Percentiles rank a stretch among this genome's conserved stretches.
Evolutionary conservation across 2,797 vertebrate genomes (phyloP).

Genomic region (Triplophysa yarkandensis): DNA sequence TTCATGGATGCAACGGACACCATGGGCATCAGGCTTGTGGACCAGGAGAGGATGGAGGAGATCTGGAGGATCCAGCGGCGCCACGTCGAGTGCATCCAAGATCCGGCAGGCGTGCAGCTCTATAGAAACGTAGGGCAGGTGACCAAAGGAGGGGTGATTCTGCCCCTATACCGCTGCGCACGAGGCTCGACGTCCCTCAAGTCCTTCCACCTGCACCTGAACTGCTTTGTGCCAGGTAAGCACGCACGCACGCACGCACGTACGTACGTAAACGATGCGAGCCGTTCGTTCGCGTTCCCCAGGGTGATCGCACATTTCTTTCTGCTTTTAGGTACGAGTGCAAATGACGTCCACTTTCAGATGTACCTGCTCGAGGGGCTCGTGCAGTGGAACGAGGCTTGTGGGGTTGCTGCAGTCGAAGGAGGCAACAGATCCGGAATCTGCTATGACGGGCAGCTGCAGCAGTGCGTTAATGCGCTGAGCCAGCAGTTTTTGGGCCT

Average conservation of each 20-base stretch:
- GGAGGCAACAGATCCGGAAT: no score
- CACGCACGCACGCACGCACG: no score
- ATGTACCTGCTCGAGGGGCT: not conserved
- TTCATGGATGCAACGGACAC: conserved; percentile 22
- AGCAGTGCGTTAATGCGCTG: no score
- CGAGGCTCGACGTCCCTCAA: conserved; percentile 33
- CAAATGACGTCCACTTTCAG: not conserved
- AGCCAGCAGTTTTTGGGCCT: no score
- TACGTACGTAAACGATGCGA: not conserved
- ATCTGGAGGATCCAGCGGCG: conserved; percentile 25
- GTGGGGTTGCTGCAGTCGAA: no score
- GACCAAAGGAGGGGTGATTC: conserved; percentile 19
- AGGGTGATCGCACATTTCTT: not conserved
- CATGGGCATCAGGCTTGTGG: conserved; percentile 21
- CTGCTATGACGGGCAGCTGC: no score
- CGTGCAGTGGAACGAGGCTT: not conserved
- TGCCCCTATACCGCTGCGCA: not conserved
- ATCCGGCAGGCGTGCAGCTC: not conserved
- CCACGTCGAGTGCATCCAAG: not conserved
- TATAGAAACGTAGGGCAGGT: not conserved
- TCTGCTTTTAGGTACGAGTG: not conserved
- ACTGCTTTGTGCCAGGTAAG: conserved; percentile 39
- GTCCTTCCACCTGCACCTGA: conserved; percentile 37
- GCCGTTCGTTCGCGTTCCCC: not conserved
- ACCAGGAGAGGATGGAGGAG: not conserved